These are phyloP conservation scores for Acanthococcus lagerstroemiae DNA, from an alignment of 2,888 invertebrate species.

Conservation along the genomic window DNA sequence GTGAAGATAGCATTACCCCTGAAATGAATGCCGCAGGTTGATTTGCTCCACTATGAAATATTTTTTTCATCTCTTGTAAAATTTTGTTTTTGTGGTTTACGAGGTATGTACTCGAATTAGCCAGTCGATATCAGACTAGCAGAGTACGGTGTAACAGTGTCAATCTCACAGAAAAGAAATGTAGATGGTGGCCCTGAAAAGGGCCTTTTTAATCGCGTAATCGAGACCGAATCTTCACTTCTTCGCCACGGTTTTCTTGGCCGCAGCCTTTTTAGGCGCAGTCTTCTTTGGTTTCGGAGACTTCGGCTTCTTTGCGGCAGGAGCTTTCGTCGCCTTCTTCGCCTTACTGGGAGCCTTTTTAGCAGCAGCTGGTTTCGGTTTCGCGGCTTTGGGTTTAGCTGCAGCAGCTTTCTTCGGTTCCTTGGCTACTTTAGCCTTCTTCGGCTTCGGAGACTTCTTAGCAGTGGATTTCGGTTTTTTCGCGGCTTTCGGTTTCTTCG, in stretches of 20 bases:
- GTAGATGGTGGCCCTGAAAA: neutral
- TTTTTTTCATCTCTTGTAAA: no score
- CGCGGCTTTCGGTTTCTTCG: neutral
- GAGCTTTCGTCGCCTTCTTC: slow-evolving; percentile 10
- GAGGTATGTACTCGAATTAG: no score
- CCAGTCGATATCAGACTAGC: no score
- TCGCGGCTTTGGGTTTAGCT: neutral
- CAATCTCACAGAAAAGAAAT: no score
- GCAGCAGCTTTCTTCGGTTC: neutral
- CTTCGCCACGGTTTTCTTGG: slow-evolving; percentile 15
- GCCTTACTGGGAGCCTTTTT: slow-evolving; percentile 25
- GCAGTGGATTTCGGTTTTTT: neutral
- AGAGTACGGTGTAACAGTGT: no score
- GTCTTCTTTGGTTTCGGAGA: slow-evolving; percentile 12
- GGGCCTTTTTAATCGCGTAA: slow-evolving; percentile 1
- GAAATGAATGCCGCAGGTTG: no score
- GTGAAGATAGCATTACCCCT: no score
- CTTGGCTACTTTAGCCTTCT: slow-evolving; percentile 37
- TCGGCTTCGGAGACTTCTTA: neutral
- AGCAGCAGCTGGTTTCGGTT: slow-evolving; percentile 32
- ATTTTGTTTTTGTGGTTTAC: no score
- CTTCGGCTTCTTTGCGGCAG: slow-evolving; percentile 1
- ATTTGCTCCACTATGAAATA: no score
- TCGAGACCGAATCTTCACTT: neutral
- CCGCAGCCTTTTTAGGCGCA: slow-evolving; percentile 1